Evolutionary conservation across 2,113 vertebrate genomes (phyloP).

Genomic region (Panurus biarmicus): DNA sequence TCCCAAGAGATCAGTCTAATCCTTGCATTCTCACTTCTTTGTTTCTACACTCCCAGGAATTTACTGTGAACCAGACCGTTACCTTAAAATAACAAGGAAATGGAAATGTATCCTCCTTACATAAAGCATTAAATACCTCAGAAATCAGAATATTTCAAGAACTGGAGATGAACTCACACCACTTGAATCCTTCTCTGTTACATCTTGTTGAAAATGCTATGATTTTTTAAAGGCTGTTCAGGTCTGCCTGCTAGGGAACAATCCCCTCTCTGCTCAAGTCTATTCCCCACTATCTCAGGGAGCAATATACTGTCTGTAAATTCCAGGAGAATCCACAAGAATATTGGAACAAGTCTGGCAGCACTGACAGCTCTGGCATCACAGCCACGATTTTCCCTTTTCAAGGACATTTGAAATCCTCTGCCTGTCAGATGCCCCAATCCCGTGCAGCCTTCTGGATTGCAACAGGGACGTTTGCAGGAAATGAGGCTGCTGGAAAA

Average conservation of each 20-base stretch:
- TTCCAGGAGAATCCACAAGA: not conserved
- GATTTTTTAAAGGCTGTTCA: not conserved
- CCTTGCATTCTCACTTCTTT: not conserved
- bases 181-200: not conserved
- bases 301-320: not conserved
- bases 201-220: not conserved
- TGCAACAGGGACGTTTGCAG: not conserved
- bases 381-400: not conserved
- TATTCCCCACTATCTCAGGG: not conserved
- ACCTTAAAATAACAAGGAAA: not conserved
- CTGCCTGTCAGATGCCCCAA: not conserved
- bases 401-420: not conserved
- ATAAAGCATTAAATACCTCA: not conserved
- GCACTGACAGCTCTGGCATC: not conserved
- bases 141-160: not conserved
- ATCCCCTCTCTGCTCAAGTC: not conserved
- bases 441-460: not conserved
- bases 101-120: not conserved
- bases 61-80: not conserved
- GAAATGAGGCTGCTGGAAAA: not conserved
- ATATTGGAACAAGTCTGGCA: not conserved
- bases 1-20: not conserved
- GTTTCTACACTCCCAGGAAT: not conserved
- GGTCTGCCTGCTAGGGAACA: not conserved
- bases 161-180: not conserved